A percentile compares a stretch with the other conserved stretches of the same genome.
Conservation (phyloP, 2,113 vertebrate genomes). For the Miniopterus natalensis region DNA sequence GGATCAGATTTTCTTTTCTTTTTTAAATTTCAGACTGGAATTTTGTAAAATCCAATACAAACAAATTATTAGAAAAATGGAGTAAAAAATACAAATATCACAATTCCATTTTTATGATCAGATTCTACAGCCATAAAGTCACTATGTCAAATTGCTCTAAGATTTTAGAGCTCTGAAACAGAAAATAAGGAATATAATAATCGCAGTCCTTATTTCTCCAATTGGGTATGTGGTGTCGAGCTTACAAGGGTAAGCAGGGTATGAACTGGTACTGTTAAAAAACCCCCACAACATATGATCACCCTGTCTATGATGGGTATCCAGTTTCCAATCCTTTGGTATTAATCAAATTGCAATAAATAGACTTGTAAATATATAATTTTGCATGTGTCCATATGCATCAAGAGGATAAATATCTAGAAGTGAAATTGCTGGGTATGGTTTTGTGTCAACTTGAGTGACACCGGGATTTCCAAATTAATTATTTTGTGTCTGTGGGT, state of each 20-base stretch:
- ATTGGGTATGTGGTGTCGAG: too few relatives aligned
- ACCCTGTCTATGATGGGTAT: too few relatives aligned
- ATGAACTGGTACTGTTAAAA: too few relatives aligned
- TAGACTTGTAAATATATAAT: neutral
- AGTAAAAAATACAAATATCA: slow-evolving; percentile 13
- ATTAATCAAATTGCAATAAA: too few relatives aligned
- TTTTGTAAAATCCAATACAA: slow-evolving; percentile 31
- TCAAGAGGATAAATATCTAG: neutral
- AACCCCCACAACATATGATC: too few relatives aligned
- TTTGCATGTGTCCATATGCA: neutral
- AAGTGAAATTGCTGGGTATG: neutral
- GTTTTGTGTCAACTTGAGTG: neutral
- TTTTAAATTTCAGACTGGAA: neutral
- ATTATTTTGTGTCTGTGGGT: neutral
- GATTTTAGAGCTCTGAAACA: neutral
- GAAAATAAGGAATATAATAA: too few relatives aligned
- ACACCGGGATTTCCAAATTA: neutral
- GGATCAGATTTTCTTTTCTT: neutral
- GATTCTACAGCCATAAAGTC: neutral
- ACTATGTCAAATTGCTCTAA: neutral
- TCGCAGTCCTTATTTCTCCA: too few relatives aligned
- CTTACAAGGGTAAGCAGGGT: too few relatives aligned
- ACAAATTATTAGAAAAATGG: neutral
- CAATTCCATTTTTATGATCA: neutral
- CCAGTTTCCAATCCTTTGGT: too few relatives aligned